Percentiles rank a stretch among this genome's conserved stretches.
Conservation (phyloP, 1,140 invertebrate species). For the Charaxes varanes region DNA sequence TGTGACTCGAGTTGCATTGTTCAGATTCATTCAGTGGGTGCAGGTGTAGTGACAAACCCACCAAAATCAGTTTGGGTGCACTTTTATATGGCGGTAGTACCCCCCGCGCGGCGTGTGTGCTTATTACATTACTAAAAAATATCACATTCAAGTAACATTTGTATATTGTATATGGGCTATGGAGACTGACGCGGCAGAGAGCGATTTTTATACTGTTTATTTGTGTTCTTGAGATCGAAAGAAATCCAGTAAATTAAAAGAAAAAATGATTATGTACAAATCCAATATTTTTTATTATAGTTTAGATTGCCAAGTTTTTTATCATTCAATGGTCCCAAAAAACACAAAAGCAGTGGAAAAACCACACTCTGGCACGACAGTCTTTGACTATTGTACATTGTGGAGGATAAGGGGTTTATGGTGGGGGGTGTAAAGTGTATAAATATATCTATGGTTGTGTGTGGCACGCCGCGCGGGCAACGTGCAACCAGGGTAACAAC, state of each 20-base stretch:
- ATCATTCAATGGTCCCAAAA: constrained; percentile 1
- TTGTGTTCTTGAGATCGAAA: constrained; percentile 21
- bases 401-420: constrained; percentile 54
- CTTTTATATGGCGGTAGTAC: constrained; percentile 24
- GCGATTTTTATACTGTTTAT: constrained; percentile 9
- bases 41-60: constrained; percentile 51
- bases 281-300: too few relatives aligned
- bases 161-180: constrained; percentile 65
- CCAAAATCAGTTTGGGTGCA: constrained; percentile 27
- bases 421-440: constrained; percentile 48
- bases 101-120: constrained; percentile 39
- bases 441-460: constrained; percentile 65
- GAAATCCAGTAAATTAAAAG: background rate
- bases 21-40: constrained; percentile 56
- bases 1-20: background rate
- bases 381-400: constrained; percentile 61
- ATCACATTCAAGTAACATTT: constrained; percentile 60
- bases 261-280: constrained; percentile 1
- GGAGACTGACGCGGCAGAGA: constrained; percentile 39
- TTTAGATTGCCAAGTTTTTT: too few relatives aligned
- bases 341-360: constrained; percentile 23
- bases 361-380: constrained; percentile 34
- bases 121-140: constrained; percentile 49
- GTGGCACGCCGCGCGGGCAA: constrained; percentile 42
- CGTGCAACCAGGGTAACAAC: constrained; percentile 29